Conservation (phyloP, 2,797 vertebrate genomes). For the Carcharodon carcharias region DNA sequence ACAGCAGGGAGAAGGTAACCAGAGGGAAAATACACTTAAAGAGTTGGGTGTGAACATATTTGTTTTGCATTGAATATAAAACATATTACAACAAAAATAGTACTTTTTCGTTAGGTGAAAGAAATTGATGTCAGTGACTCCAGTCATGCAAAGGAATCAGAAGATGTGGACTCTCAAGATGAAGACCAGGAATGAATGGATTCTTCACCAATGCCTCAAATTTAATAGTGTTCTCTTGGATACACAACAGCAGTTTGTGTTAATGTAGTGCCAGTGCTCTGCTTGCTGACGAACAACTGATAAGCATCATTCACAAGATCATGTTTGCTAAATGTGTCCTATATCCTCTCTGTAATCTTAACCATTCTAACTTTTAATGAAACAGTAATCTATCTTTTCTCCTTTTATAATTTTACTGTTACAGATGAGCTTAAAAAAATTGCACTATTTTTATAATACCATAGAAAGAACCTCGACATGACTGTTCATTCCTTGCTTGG, state of each 20-base stretch:
- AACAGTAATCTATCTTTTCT: background rate
- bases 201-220: background rate
- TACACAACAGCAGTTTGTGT: background rate
- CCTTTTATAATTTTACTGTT: background rate
- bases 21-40: background rate
- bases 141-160: background rate
- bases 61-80: background rate
- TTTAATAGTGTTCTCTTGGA: background rate
- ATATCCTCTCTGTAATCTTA: background rate
- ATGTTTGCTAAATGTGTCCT: background rate
- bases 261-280: slow-evolving; percentile 15
- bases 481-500: background rate
- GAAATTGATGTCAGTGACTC: background rate
- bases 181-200: slow-evolving; percentile 17
- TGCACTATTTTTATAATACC: slow-evolving; percentile 6
- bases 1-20: background rate
- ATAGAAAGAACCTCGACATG: background rate
- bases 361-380: slow-evolving; percentile 17
- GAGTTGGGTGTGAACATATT: background rate
- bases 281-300: background rate
- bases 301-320: background rate
- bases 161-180: background rate
- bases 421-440: background rate
- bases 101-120: background rate
- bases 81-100: background rate